These are phyloP conservation scores for Heteronetta atricapilla DNA, from an alignment of 2,113 vertebrate genomes.

Conservation along the genomic window DNA sequence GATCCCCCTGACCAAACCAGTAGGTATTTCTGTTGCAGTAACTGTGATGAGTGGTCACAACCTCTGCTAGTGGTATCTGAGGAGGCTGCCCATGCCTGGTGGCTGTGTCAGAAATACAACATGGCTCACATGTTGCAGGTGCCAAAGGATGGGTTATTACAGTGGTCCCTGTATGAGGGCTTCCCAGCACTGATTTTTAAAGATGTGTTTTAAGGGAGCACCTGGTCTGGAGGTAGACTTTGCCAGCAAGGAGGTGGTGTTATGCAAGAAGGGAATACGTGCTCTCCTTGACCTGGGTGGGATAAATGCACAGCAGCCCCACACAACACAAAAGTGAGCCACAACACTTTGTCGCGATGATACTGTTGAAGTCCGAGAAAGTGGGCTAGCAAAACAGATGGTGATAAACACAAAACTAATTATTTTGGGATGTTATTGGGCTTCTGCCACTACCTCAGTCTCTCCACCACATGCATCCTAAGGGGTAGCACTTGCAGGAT, in stretches of 20 bases:
- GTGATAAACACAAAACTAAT: background rate
- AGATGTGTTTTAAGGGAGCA: background rate
- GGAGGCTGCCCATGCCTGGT: background rate
- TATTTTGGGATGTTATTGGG: background rate
- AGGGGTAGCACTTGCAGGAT: background rate
- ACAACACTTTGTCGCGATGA: background rate
- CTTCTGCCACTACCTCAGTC: background rate
- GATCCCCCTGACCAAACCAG: background rate
- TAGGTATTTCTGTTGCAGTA: background rate
- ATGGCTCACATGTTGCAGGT: accelerated
- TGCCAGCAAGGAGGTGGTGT: accelerated
- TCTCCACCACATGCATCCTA: background rate
- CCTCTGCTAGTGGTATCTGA: background rate
- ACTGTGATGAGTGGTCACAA: background rate
- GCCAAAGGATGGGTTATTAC: background rate
- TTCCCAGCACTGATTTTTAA: background rate
- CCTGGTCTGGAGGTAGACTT: background rate
- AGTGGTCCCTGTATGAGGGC: background rate
- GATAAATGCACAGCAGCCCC: background rate
- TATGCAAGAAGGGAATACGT: background rate
- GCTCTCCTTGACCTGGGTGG: background rate
- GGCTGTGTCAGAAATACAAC: background rate
- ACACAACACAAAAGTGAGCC: background rate
- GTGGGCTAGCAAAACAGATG: background rate
- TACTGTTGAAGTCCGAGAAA: accelerated